Conservation (phyloP, 2,113 vertebrate species). For the Ictalurus furcatus region DNA sequence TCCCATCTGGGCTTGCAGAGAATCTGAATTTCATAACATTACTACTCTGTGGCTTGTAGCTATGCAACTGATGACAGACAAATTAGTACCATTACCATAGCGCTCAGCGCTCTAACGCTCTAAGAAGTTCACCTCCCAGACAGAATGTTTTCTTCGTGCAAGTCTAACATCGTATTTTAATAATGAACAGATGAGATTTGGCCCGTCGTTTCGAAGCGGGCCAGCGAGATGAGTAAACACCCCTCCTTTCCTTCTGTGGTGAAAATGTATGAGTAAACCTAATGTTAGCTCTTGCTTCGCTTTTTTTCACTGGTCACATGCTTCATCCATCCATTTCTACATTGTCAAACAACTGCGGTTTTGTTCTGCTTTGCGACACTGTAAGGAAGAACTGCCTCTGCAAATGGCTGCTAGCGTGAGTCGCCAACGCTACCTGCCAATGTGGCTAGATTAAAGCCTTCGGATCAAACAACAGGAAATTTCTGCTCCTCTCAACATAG, state of each 20-base stretch:
- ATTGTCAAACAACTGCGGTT: background rate
- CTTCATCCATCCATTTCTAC: background rate
- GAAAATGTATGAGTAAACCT: background rate
- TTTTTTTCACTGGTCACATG: background rate
- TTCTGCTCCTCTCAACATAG: conserved; percentile 32
- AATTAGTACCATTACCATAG: conserved; percentile 21
- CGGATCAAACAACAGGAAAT: conserved; percentile 60
- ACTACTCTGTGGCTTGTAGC: conserved; percentile 11
- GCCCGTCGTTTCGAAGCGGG: background rate
- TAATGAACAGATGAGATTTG: conserved; percentile 36
- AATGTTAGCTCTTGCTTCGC: background rate
- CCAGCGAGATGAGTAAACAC: background rate
- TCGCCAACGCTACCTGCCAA: conserved; percentile 43
- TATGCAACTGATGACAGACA: conserved; percentile 29
- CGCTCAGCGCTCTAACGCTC: background rate
- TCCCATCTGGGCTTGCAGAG: conserved; percentile 1
- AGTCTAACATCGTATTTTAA: conserved; percentile 32
- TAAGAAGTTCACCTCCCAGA: conserved; percentile 27
- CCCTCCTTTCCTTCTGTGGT: background rate
- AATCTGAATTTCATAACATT: background rate
- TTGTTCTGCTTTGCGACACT: background rate
- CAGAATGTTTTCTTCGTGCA: conserved; percentile 24
- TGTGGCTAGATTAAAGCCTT: conserved; percentile 44
- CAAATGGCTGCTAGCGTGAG: conserved; percentile 50
- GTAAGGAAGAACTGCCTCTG: conserved; percentile 10